A percentile compares a stretch with the other conserved stretches of the same genome.
Conservation (phyloP, 2,888 invertebrate species). For the Petrolisthes cinctipes region DNA sequence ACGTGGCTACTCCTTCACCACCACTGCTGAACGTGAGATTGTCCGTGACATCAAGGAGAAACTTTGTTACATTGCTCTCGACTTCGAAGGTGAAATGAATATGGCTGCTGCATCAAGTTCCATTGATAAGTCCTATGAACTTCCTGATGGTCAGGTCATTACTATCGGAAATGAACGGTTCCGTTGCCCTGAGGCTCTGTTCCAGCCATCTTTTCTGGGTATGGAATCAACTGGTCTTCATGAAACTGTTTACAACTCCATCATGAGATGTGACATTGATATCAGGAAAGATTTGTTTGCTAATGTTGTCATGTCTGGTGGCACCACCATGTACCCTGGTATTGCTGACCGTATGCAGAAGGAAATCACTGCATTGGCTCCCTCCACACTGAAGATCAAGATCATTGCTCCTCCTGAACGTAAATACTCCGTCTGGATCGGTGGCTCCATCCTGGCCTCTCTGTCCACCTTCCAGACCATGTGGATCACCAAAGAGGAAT, state of each 20-base stretch:
- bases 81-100: constrained; percentile 58
- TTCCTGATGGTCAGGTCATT: constrained; percentile 62
- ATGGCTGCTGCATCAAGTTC: constrained; percentile 65
- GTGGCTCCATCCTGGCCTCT: constrained; percentile 89
- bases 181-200: constrained; percentile 83
- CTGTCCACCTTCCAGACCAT: constrained; percentile 91
- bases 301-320: constrained; percentile 78
- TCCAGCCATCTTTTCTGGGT: constrained; percentile 75
- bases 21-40: constrained; percentile 57
- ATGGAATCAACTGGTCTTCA: constrained; percentile 67
- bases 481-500: constrained; percentile 93
- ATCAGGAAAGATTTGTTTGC: constrained; percentile 60
- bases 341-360: constrained; percentile 92
- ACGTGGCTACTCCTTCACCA: constrained; percentile 60
- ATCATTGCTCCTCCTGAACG: constrained; percentile 92
- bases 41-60: constrained; percentile 62
- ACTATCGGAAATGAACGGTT: constrained; percentile 75
- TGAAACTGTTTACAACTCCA: constrained; percentile 76
- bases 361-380: constrained; percentile 83
- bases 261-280: constrained; percentile 59
- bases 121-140: constrained; percentile 54
- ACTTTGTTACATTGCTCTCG: constrained; percentile 59
- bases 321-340: constrained; percentile 95
- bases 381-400: constrained; percentile 89
- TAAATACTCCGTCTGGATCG: constrained; percentile 93